Evolutionary conservation across 2,888 invertebrate genomes (phyloP).

Genomic region (Dilophus febrilis): DNA sequence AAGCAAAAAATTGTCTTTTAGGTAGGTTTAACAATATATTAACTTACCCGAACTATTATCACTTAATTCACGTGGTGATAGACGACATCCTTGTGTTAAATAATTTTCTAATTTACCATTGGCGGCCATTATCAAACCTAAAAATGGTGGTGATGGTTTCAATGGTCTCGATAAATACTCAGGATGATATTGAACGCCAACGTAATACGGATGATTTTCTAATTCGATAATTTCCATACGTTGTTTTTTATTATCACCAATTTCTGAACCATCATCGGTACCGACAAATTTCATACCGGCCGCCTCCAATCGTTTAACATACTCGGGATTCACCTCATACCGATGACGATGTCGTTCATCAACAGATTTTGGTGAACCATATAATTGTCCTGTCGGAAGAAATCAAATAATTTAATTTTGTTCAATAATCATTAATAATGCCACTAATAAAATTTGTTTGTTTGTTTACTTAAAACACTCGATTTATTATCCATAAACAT

Average conservation of each 20-base stretch:
- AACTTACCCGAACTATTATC: constrained; percentile 49
- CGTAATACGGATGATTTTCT: constrained; percentile 77
- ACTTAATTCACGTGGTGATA: constrained; percentile 42
- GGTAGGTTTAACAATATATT: too few relatives aligned
- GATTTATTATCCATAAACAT: constrained; percentile 42
- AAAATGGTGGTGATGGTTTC: constrained; percentile 85
- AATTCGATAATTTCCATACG: constrained; percentile 92
- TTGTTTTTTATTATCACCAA: constrained; percentile 32
- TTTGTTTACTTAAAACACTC: constrained; percentile 42
- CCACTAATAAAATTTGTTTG: constrained; percentile 2
- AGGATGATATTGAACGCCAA: constrained; percentile 94
- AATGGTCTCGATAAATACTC: constrained; percentile 88
- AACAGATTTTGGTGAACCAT: constrained; percentile 57
- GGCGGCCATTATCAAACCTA: constrained; percentile 84
- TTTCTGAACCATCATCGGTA: constrained; percentile 40
- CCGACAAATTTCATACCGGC: constrained; percentile 82
- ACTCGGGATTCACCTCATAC: constrained; percentile 90
- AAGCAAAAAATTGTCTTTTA: too few relatives aligned
- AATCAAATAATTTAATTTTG: not conserved
- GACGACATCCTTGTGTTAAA: constrained; percentile 52
- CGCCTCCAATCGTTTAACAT: constrained; percentile 58
- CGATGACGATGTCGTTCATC: constrained; percentile 95
- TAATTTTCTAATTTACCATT: constrained; percentile 61
- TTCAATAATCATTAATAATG: too few relatives aligned
- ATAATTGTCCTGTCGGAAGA: constrained; percentile 45